Percentiles rank a stretch among this genome's conserved stretches.
phyloP scores from a whole-genome alignment of 2,888 invertebrate genomes.

The Chromoteleia sp. region DNA sequence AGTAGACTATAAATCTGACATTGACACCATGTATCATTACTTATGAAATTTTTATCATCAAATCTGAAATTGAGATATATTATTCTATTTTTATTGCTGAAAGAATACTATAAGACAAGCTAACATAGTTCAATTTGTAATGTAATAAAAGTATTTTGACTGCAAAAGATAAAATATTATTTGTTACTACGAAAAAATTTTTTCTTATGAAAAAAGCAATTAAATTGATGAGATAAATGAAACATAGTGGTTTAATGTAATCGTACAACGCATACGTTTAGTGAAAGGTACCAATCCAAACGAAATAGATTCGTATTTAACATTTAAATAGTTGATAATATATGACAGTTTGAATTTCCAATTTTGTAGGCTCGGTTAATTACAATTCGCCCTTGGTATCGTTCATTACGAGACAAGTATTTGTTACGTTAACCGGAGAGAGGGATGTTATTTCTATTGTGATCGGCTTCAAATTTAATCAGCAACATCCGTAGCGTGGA shows the following conservation, averaged over 20 bases:
- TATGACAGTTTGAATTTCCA: constrained; percentile 27
- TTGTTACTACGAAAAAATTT: too few relatives aligned
- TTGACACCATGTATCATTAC: too few relatives aligned
- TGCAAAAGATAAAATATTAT: too few relatives aligned
- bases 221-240: background rate
- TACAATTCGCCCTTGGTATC: constrained; percentile 23
- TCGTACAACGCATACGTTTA: background rate
- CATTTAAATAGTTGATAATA: constrained; percentile 23
- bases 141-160: too few relatives aligned
- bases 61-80: too few relatives aligned
- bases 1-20: background rate
- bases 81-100: too few relatives aligned
- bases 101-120: too few relatives aligned
- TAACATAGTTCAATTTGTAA: too few relatives aligned
- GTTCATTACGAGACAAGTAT: constrained; percentile 40
- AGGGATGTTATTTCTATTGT: constrained; percentile 40
- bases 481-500: constrained; percentile 19
- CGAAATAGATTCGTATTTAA: constrained; percentile 13
- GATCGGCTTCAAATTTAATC: constrained; percentile 47
- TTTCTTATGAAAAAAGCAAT: background rate
- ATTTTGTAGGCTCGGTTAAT: constrained; percentile 33
- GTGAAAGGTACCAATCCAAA: constrained; percentile 4
- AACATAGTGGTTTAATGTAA: background rate
- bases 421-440: constrained; percentile 35
- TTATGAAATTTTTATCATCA: too few relatives aligned